Conservation (phyloP, 1,140 invertebrate genomes). For the Drosophila bifasciata region DNA sequence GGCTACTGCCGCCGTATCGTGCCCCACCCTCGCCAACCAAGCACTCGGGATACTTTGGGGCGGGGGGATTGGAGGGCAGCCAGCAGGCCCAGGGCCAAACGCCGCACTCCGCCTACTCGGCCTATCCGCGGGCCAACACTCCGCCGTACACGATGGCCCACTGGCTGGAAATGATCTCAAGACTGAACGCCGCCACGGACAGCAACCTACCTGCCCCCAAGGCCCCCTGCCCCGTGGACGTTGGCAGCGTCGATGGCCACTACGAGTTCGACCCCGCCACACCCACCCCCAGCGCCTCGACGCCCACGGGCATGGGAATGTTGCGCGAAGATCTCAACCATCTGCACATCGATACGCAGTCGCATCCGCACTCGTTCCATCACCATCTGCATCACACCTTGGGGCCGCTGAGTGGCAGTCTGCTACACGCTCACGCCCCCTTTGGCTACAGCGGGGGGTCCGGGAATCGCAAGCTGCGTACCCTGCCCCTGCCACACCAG, state of each 20-base stretch:
- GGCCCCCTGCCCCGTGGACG: constrained; percentile 87
- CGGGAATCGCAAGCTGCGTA: constrained; percentile 48
- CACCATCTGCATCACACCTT: constrained; percentile 57
- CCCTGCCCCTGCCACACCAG: constrained; percentile 62
- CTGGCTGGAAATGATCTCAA: constrained; percentile 87
- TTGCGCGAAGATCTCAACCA: constrained; percentile 84
- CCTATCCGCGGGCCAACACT: constrained; percentile 74
- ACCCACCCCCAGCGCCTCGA: constrained; percentile 87
- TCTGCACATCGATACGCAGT: constrained; percentile 73
- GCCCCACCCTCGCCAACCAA: constrained; percentile 87
- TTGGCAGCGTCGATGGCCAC: constrained; percentile 95
- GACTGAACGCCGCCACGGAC: constrained; percentile 85
- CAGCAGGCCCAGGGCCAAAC: constrained; percentile 71
- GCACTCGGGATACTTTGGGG: constrained; percentile 55
- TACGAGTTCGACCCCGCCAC: constrained; percentile 96
- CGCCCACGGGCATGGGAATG: constrained; percentile 85
- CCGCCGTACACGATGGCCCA: constrained; percentile 87
- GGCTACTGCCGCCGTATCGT: constrained; percentile 89
- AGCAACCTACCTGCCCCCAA: constrained; percentile 82
- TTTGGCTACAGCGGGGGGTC: constrained; percentile 1
- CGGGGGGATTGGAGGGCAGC: constrained; percentile 33
- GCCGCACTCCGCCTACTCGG: constrained; percentile 34
- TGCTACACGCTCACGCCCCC: constrained; percentile 76
- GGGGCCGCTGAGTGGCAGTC: constrained; percentile 73
- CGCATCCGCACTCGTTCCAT: constrained; percentile 15